These are phyloP conservation scores for Ferrisia virgata DNA, from an alignment of 2,888 invertebrate species.

Conservation along the genomic window DNA sequence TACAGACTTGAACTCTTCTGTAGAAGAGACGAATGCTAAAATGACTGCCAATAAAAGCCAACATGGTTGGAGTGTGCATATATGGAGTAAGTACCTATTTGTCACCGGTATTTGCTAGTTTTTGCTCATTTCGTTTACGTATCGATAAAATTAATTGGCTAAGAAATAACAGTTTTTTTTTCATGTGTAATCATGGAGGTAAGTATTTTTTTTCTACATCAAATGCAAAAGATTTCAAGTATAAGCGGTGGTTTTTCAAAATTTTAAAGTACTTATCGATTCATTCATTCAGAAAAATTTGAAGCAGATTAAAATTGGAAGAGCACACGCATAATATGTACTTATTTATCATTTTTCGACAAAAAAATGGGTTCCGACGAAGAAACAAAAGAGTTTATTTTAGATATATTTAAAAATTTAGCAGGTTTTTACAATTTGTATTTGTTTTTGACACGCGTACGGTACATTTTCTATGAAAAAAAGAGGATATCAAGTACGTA, in stretches of 20 bases:
- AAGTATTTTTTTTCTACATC: too few relatives aligned
- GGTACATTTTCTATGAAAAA: background rate
- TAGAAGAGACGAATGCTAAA: slow-evolving; percentile 47
- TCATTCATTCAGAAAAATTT: background rate
- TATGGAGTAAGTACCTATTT: slow-evolving; percentile 75
- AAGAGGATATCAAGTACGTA: background rate
- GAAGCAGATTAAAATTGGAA: background rate
- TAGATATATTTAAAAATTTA: slow-evolving; percentile 24
- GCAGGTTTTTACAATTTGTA: background rate
- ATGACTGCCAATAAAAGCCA: slow-evolving; percentile 50
- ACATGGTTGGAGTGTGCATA: slow-evolving; percentile 67
- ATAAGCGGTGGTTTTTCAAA: background rate
- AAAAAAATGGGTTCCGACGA: background rate
- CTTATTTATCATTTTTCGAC: background rate
- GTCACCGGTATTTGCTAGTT: too few relatives aligned
- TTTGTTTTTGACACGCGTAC: background rate
- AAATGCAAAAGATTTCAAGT: too few relatives aligned
- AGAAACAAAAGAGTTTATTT: background rate
- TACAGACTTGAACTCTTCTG: slow-evolving; percentile 34
- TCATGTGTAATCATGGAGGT: background rate
- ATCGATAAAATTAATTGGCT: background rate
- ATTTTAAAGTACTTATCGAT: background rate
- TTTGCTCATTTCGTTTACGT: background rate
- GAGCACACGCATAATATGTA: background rate
- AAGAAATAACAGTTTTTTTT: slow-evolving; percentile 13